Evolutionary conservation across 1,140 invertebrate species (phyloP).

Genomic region (Neodiprion pinetum): DNA sequence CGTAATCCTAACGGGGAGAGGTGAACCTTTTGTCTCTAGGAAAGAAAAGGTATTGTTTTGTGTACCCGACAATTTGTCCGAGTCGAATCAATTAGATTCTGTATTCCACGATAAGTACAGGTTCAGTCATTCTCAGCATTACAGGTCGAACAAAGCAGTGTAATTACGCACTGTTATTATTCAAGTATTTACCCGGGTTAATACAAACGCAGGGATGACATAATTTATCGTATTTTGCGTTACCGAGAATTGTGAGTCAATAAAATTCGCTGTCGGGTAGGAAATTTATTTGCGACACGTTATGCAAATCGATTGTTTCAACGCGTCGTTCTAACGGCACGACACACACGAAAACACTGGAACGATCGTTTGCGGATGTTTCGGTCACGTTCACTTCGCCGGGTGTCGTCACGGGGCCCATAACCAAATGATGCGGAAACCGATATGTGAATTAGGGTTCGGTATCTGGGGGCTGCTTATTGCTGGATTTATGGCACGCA

Average conservation of each 20-base stretch:
- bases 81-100: background rate
- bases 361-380: constrained; percentile 7
- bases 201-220: no score
- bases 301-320: background rate
- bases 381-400: background rate
- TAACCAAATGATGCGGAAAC: constrained; percentile 7
- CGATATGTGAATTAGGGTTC: constrained; percentile 1
- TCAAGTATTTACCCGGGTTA: no score
- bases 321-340: background rate
- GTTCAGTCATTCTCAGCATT: background rate
- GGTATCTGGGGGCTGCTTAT: constrained; percentile 22
- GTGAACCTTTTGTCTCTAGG: background rate
- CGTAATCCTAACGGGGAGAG: background rate
- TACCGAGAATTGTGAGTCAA: background rate
- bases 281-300: background rate
- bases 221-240: no score
- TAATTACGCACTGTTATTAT: no score
- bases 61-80: background rate
- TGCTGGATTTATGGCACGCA: constrained; percentile 27
- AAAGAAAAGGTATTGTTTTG: background rate
- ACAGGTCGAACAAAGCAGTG: no score
- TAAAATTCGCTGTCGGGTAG: background rate
- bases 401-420: background rate
- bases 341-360: background rate
- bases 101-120: background rate